Evolutionary conservation across 2,797 vertebrate species (phyloP).

Genomic region (Mormyrus hasselquistii): DNA sequence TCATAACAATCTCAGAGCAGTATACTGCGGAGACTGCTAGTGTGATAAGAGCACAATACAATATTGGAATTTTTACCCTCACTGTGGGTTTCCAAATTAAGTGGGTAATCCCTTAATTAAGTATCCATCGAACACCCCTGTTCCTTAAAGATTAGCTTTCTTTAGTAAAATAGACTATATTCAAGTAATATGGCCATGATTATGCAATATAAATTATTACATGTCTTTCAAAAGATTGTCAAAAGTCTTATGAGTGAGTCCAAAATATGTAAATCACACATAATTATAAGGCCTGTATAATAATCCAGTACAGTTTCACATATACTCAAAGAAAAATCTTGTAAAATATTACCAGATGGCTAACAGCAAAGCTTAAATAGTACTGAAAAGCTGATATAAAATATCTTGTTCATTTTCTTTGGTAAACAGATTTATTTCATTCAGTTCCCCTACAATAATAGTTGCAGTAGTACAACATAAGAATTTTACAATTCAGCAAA

Average conservation of each 20-base stretch:
- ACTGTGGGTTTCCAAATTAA: slow-evolving; percentile 4
- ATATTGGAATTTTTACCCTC: not conserved
- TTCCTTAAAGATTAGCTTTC: slow-evolving; percentile 9
- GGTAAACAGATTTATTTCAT: not conserved
- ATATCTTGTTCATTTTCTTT: not conserved
- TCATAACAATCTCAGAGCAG: not conserved
- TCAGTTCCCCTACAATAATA: not conserved
- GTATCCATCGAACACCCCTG: slow-evolving; percentile 2
- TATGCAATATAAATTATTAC: not conserved
- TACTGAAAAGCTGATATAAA: not conserved
- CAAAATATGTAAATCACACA: not conserved
- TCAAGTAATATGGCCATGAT: not conserved
- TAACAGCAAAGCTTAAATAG: not conserved
- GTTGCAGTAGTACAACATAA: not conserved
- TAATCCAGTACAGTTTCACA: slow-evolving; percentile 3
- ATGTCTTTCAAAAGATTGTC: not conserved
- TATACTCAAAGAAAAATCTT: not conserved
- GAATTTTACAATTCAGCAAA: not conserved
- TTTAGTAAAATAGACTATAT: slow-evolving; percentile 5
- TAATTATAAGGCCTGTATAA: not conserved
- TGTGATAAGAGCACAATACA: not conserved
- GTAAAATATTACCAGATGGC: not conserved
- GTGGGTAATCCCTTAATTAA: slow-evolving; percentile 3
- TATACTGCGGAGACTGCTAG: not conserved
- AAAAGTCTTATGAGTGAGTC: not conserved